Evolutionary conservation across 2,113 vertebrate species (phyloP).

Genomic region (Genyomyrus donnyi): DNA sequence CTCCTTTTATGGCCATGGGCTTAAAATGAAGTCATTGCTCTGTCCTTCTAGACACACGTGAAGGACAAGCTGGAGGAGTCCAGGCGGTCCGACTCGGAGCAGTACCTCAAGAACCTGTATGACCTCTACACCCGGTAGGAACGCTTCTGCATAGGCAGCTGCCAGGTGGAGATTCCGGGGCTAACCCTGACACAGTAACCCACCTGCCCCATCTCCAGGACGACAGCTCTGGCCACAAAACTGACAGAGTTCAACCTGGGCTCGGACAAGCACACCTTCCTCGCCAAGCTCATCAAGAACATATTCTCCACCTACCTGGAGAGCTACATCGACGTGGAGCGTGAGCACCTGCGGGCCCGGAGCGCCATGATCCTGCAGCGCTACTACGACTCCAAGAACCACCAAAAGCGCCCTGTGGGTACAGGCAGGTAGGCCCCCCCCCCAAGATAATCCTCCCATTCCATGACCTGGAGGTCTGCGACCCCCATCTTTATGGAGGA

Average conservation of each 20-base stretch:
- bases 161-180: too few relatives aligned
- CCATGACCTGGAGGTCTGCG: not conserved
- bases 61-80: slow-evolving; percentile 85
- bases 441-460: not conserved
- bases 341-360: slow-evolving; percentile 85
- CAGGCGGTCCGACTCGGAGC: slow-evolving; percentile 84
- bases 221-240: slow-evolving; percentile 83
- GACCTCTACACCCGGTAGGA: slow-evolving; percentile 88
- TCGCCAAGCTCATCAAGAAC: slow-evolving; percentile 97
- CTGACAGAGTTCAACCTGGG: slow-evolving; percentile 96
- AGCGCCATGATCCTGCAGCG: slow-evolving; percentile 89
- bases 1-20: not conserved
- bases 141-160: not conserved
- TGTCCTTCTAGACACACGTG: slow-evolving; percentile 73
- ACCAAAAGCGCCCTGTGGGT: slow-evolving; percentile 91
- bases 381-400: slow-evolving; percentile 97
- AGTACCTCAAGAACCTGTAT: slow-evolving; percentile 95
- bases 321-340: slow-evolving; percentile 95
- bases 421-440: slow-evolving; percentile 79
- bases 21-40: not conserved
- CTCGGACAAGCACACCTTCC: slow-evolving; percentile 98
- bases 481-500: not conserved
- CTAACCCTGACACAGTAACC: not conserved
- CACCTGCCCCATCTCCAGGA: slow-evolving; percentile 60
- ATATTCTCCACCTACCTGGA: slow-evolving; percentile 96